Evolutionary conservation across 2,797 vertebrate species (phyloP).

Genomic region (Clarias fuscus): DNA sequence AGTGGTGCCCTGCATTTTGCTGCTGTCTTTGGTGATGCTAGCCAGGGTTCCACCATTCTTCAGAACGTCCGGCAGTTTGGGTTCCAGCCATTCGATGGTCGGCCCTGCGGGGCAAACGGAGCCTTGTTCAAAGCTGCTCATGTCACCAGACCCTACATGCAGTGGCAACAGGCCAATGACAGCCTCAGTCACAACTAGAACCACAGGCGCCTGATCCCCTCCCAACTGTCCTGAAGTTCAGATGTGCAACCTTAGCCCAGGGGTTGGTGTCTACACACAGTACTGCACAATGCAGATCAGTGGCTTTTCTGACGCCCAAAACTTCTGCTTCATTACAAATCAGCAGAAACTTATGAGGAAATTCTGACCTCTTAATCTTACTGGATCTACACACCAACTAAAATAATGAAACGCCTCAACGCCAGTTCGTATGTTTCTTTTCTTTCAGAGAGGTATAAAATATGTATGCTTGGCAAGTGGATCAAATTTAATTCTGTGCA

Average conservation of each 20-base stretch:
- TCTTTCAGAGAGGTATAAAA: conserved; percentile 72
- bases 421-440: conserved; percentile 60
- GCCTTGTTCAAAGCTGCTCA: conserved; percentile 81
- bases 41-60: conserved; percentile 87
- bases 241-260: conserved; percentile 40
- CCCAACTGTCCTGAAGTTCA: conserved; percentile 44
- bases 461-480: conserved; percentile 79
- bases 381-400: conserved; percentile 21
- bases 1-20: conserved; percentile 71
- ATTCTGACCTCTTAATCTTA: conserved; percentile 35
- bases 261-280: conserved; percentile 28
- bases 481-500: conserved; percentile 61
- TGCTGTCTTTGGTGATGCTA: conserved; percentile 77
- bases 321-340: conserved; percentile 27
- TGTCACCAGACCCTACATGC: conserved; percentile 65
- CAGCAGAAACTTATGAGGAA: conserved; percentile 26
- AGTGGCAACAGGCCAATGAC: conserved; percentile 33
- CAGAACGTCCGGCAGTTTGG: conserved; percentile 89
- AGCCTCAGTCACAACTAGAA: conserved; percentile 32
- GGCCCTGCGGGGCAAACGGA: conserved; percentile 83
- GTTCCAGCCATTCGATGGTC: conserved; percentile 94
- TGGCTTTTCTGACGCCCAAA: conserved; percentile 24
- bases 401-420: conserved; percentile 52
- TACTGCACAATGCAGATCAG: conserved; percentile 38
- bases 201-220: conserved; percentile 27